Evolutionary conservation across 2,888 invertebrate genomes (phyloP), one percentile per base, ranked within the genome.

Genomic region (Drepana falcataria): DNA sequence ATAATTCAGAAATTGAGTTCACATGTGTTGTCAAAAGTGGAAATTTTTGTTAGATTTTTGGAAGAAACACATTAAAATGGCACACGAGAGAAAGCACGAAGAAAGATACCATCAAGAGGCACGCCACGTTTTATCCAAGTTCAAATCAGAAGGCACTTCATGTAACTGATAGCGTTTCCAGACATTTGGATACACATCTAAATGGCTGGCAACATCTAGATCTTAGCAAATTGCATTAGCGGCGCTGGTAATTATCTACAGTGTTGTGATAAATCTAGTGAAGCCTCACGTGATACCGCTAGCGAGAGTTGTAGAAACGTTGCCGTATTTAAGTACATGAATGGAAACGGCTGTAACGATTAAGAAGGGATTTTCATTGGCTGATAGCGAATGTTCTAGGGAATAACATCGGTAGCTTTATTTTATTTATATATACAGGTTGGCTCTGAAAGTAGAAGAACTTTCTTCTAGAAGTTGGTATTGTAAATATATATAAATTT

Each of bases 171-270:
- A 44, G 9, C 9, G 9, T 44, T 44, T 0, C 6, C 44, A 9
- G 44, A 44, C 44, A 9, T 9, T 44, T 44, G 44, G 44, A 44
- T 9, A 9, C 9, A 44, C 4, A 44, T 44, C 44, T 44, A 44
- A 44, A 44, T 44, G 44, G 44, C 44, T 3, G 3, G 44, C 9
- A 9, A 55, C 57, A 69, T 71, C 68, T 65, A 63, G 65, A 64
- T 67, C 64, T 63, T 64, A 59, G 60, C 61, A 67, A 69, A 71
- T 67, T 65, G 66, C 67, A 71, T 72, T 68, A 72, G 60, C 61
- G 65, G 64, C 61, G 57, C 49, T 56, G 63, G 64, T 60, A 71
- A 75, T 73, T 72, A 74, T 72, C 66, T 65, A 71, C 68, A 65
- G 65, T 65, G 66, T 61, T 55, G 64, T 64, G 64, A 71, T 70